Conservation (phyloP, 2,888 invertebrate species). For the Ennomos fuscantarius region DNA sequence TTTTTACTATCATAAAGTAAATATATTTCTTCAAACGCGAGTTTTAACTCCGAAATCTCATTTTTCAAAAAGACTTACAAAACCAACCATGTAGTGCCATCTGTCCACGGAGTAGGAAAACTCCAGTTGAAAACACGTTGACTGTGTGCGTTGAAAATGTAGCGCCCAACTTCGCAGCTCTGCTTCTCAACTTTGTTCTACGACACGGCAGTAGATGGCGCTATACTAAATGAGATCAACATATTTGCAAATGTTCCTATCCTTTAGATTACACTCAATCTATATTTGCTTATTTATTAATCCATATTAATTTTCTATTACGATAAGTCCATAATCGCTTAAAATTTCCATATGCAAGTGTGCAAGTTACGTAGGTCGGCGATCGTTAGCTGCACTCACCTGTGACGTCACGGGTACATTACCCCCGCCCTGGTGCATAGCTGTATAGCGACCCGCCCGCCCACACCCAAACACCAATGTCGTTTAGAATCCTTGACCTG, state of each 20-base stretch:
- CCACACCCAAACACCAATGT: constrained; percentile 61
- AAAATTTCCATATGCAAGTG: not conserved
- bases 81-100: constrained; percentile 31
- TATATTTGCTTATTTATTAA: too few relatives aligned
- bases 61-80: too few relatives aligned
- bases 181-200: constrained; percentile 4
- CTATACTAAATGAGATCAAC: not conserved
- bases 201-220: constrained; percentile 6
- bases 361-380: not conserved
- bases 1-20: too few relatives aligned
- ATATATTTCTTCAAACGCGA: too few relatives aligned
- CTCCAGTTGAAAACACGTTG: constrained; percentile 9
- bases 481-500: constrained; percentile 59
- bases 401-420: constrained; percentile 71
- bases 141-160: not conserved
- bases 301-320: too few relatives aligned
- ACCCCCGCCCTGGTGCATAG: constrained; percentile 62
- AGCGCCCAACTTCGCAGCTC: constrained; percentile 1
- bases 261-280: too few relatives aligned
- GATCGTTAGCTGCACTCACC: constrained; percentile 34
- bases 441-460: constrained; percentile 57
- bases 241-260: too few relatives aligned
- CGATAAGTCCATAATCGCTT: too few relatives aligned
- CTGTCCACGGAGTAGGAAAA: constrained; percentile 24
- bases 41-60: too few relatives aligned